Evolutionary conservation across 2,797 vertebrate genomes (phyloP).

Genomic region (Arnoldichthys spilopterus): DNA sequence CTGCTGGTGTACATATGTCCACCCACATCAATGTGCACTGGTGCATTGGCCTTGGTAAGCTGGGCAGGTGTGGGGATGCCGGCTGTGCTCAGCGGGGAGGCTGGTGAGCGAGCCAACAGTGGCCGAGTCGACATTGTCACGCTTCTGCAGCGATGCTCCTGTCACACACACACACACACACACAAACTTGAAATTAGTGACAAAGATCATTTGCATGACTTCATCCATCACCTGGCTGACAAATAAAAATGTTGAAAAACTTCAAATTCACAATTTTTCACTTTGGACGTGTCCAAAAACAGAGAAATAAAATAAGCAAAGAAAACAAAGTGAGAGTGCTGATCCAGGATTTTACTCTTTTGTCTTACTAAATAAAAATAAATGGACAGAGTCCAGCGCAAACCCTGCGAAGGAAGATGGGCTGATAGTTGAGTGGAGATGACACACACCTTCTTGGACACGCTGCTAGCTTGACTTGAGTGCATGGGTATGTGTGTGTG

Average conservation of each 20-base stretch:
- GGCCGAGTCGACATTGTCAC: conserved; percentile 85
- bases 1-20: conserved; percentile 99
- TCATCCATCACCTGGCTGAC: background rate
- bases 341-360: background rate
- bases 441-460: conserved; percentile 21
- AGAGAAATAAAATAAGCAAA: background rate
- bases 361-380: background rate
- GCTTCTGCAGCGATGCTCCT: conserved; percentile 84
- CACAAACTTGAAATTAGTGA: background rate
- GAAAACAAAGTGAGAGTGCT: background rate
- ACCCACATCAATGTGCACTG: conserved; percentile 97
- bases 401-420: background rate
- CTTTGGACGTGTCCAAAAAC: background rate
- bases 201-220: background rate
- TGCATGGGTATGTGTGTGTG: background rate
- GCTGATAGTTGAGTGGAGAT: background rate
- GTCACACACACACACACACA: conserved; percentile 34
- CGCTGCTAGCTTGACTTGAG: background rate
- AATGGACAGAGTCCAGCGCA: background rate
- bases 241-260: background rate
- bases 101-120: conserved; percentile 85
- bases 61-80: conserved; percentile 94
- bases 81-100: conserved; percentile 85
- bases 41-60: conserved; percentile 94
- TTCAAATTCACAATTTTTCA: background rate